Evolutionary conservation across 2,888 invertebrate genomes (phyloP), one percentile per base, ranked within the genome.

Genomic region (Calameuta idolon): DNA sequence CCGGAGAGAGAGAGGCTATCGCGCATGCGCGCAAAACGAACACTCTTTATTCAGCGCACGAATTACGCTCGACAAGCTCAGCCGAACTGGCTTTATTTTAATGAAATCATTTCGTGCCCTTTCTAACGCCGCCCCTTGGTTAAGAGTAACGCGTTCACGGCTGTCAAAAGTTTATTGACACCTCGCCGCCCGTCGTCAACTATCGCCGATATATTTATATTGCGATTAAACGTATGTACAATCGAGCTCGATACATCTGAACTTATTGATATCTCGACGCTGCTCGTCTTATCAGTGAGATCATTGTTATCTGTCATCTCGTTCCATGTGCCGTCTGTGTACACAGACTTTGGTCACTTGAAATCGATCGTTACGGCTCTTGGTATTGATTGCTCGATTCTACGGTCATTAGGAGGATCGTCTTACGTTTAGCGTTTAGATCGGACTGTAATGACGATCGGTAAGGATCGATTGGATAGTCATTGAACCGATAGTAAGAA

Each of bases 61-160:
- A 83, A 82, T 84, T 87, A 86, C 85, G 87, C 84, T 86, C 86
- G 84, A 81, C 80, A 31, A 31, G 12, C 31, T 84, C 82, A 83
- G 77, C 82, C 83, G 82, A 81, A 82, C 79, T 79, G 75, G 85
- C 85, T 86, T 88, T 87, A 86, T 88, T 88, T 87, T 88, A 87
- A 87, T 84, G 86, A 87, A 87, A 84, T 84, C 86, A 86, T 87
- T 87, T 87, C 77, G 80, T 80, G 77, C 79, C 79, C 73, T 55
- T 55, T 55, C 23, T 23, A 40, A 12, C 79, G 30, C 75, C 75
- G 30, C 76, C 69, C 69, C 35, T 35, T 73, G 30, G 33, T 73
- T 69, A 69, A 69, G 69, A 30, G 31, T 37, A n/a, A 23, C 23
- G 34, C 33, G 34, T 11, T 35, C 30, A 3, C 76, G 9, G 55